Conservation (phyloP, 2,888 invertebrate species). For the Geophilus truncorum region DNA sequence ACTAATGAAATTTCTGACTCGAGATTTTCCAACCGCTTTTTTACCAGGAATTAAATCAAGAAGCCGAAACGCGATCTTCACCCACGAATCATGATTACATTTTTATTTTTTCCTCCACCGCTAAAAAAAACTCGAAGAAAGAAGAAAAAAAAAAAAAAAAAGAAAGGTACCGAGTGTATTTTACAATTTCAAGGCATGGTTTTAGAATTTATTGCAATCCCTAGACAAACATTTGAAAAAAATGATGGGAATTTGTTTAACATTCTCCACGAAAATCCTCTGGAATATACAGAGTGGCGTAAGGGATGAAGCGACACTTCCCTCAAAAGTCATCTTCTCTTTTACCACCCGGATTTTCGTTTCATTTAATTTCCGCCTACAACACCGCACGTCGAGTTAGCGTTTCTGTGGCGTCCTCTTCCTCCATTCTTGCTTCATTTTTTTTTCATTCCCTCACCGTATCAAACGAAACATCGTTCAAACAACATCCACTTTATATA, state of each 20-base stretch:
- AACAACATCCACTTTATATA: background rate
- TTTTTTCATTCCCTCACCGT: background rate
- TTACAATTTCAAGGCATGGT: background rate
- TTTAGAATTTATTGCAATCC: background rate
- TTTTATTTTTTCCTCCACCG: background rate
- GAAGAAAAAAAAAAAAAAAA: background rate
- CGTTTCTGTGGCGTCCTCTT: background rate
- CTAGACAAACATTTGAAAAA: background rate
- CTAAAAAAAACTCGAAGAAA: background rate
- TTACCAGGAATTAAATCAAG: background rate
- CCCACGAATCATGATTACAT: background rate
- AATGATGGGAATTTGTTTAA: background rate
- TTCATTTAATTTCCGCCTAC: slow-evolving; percentile 20
- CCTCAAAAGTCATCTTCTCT: slow-evolving; percentile 9
- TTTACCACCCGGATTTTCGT: slow-evolving; percentile 12
- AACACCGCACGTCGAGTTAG: slow-evolving; percentile 4
- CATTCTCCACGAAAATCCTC: background rate
- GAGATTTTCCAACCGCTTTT: background rate
- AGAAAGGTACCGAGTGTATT: background rate
- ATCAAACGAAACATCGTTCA: background rate
- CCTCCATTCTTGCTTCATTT: background rate
- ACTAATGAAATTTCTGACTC: slow-evolving; percentile 12
- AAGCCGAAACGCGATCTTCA: background rate
- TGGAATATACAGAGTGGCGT: background rate
- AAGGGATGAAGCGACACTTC: background rate